Conservation (phyloP, 2,888 invertebrate genomes). For the Antitype chi region DNA sequence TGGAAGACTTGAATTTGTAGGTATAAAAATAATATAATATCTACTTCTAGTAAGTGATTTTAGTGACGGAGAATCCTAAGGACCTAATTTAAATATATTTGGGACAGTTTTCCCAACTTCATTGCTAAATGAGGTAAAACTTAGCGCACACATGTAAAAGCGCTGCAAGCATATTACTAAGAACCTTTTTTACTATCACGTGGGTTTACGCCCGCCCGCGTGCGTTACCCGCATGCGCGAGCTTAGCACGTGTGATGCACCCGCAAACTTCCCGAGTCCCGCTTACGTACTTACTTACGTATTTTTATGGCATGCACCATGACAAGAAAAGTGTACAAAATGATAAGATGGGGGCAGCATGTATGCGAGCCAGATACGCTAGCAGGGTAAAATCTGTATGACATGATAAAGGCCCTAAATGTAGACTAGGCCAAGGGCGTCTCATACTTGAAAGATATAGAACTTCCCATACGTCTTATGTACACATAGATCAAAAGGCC, state of each 20-base stretch:
- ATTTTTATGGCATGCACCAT: no score
- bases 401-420: no score
- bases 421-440: not conserved
- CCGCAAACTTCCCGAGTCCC: not conserved
- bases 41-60: not conserved
- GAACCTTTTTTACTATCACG: no score
- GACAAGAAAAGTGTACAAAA: no score
- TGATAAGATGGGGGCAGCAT: no score
- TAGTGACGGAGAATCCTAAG: not conserved
- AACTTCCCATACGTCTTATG: no score
- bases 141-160: not conserved
- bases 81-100: not conserved
- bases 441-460: not conserved
- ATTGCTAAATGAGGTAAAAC: not conserved
- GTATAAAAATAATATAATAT: not conserved
- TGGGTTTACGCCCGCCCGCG: no score
- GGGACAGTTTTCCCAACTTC: not conserved
- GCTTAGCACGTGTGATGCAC: not conserved
- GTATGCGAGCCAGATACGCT: no score
- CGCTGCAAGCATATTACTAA: not conserved
- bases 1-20: slow-evolving; percentile 27
- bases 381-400: no score
- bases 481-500: not conserved
- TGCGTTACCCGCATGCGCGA: not conserved
- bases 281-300: no score